Base-by-base conservation (phyloP, 1,140 invertebrate genomes). In the Apolygus lucorum region DNA sequence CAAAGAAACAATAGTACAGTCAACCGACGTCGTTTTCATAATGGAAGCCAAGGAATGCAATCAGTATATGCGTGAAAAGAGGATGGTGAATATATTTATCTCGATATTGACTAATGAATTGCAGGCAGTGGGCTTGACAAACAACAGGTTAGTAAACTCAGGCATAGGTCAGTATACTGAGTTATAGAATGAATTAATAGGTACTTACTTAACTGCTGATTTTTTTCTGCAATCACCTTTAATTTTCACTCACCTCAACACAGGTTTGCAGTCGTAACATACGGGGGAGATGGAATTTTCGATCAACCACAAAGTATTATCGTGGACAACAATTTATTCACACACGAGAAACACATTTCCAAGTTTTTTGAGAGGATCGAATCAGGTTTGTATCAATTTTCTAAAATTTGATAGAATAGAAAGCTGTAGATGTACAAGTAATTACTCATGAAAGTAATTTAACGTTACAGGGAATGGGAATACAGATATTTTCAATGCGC, bases 11-110 rank as follows among this genome's bases (percentile, higher is more conserved):
- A 78, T 87, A 1, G 86, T 87, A 0, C 81, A 79, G 42, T 88
- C 90, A 0, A 85, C 88, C 14, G 94, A 97, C 77, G 80, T 95
- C 0, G 90, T 96, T 28, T 92, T 96, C 76, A 86, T 96, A 54
- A 83, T 96, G 0, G 93, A 96, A 77, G 90, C 91, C 1, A 91
- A 91, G 74, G 77, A 80, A 1, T 96, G 93, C 76, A 95, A 95
- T 79, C 80, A 80, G 49, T 85, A 88, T 71, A 78, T 88, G 1
- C 82, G 81, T 28, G 79, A 79, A 27, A 82, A 83, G 68, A 85
- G 85, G 72, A 88, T 86, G 70, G 84, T 92, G 28, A 86, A 89
- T 67, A 78, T 82, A 1, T 79, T 93, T 1, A 75, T 91, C 0
- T 80, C 81, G 28, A 82, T 84, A 22, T 75, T 93, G 29, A 84